Percentiles rank a stretch among this genome's conserved stretches.
phyloP scores from a whole-genome alignment of 2,797 vertebrate species.

The Heteromormyrus szaboi region DNA sequence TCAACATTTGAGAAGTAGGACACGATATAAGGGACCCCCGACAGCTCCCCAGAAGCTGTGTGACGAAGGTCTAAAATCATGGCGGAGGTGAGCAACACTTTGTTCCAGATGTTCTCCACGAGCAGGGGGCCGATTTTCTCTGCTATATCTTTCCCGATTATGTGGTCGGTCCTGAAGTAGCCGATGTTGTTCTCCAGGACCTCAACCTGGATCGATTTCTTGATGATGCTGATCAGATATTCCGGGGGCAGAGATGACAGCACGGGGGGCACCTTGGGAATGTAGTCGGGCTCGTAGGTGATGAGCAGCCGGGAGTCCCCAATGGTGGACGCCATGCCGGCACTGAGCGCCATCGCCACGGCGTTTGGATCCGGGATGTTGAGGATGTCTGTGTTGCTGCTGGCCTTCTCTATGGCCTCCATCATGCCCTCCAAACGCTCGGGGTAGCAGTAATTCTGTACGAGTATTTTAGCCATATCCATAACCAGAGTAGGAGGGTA shows the following conservation, averaged over 20 bases:
- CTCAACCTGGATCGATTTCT: slow-evolving; percentile 69
- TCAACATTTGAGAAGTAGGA: slow-evolving; percentile 77
- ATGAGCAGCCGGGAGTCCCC: slow-evolving; percentile 74
- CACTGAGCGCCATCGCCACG: slow-evolving; percentile 71
- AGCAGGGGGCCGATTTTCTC: slow-evolving; percentile 74
- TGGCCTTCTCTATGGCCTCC: slow-evolving; percentile 73
- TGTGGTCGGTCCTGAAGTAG: slow-evolving; percentile 83
- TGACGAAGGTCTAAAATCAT: slow-evolving; percentile 84
- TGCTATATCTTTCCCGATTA: slow-evolving; percentile 74
- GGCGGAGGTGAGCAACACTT: slow-evolving; percentile 75
- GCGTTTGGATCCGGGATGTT: slow-evolving; percentile 72
- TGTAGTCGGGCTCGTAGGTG: slow-evolving; percentile 75
- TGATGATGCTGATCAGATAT: slow-evolving; percentile 69
- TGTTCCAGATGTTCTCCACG: slow-evolving; percentile 77
- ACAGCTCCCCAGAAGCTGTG: slow-evolving; percentile 70
- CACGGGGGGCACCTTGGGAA: slow-evolving; percentile 39
- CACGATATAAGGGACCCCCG: slow-evolving; percentile 82
- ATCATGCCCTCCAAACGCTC: slow-evolving; percentile 83
- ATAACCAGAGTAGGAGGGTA: slow-evolving; percentile 72
- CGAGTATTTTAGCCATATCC: slow-evolving; percentile 79
- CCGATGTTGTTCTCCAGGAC: slow-evolving; percentile 79
- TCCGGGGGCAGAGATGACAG: slow-evolving; percentile 61
- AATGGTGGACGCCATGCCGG: slow-evolving; percentile 73
- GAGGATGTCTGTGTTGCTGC: slow-evolving; percentile 75
- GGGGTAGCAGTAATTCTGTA: slow-evolving; percentile 90